These are phyloP conservation scores for Molothrus aeneus DNA, from an alignment of 2,797 vertebrate species.

Conservation along the genomic window DNA sequence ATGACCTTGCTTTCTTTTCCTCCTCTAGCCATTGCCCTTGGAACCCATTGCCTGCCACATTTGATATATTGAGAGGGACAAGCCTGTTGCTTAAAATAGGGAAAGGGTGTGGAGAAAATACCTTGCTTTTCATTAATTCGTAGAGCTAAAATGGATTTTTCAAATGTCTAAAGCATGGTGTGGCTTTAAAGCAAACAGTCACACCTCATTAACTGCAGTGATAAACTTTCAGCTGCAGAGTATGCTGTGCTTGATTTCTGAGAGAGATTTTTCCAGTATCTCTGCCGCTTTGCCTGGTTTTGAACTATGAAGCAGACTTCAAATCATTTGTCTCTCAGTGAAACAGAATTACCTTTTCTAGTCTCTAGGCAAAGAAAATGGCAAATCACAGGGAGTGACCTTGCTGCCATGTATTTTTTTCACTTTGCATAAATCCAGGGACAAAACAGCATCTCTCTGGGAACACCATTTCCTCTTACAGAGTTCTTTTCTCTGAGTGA, in stretches of 20 bases:
- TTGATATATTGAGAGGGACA: not conserved
- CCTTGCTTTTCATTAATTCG: not conserved
- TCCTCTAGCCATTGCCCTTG: not conserved
- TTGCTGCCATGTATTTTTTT: not conserved
- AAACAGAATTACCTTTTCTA: conserved; percentile 29
- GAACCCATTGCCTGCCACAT: not conserved
- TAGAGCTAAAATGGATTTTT: conserved; percentile 24
- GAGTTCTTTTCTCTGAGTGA: not conserved
- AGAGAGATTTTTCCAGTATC: not conserved
- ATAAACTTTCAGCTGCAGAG: not conserved
- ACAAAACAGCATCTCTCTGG: not conserved
- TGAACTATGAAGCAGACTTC: conserved; percentile 2
- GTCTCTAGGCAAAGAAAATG: conserved; percentile 9
- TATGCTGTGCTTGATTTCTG: not conserved
- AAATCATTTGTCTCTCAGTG: not conserved
- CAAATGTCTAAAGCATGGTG: not conserved
- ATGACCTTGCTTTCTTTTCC: not conserved
- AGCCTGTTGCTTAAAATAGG: not conserved
- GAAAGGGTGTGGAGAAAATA: not conserved
- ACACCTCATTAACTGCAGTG: conserved; percentile 19
- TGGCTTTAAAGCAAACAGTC: conserved; percentile 24
- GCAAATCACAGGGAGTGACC: conserved; percentile 3
- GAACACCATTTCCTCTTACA: not conserved
- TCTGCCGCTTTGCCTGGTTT: not conserved
- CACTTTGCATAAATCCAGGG: conserved; percentile 2